Base-by-base conservation (phyloP, 2,797 vertebrate species). In the Rhinella marina region DNA sequence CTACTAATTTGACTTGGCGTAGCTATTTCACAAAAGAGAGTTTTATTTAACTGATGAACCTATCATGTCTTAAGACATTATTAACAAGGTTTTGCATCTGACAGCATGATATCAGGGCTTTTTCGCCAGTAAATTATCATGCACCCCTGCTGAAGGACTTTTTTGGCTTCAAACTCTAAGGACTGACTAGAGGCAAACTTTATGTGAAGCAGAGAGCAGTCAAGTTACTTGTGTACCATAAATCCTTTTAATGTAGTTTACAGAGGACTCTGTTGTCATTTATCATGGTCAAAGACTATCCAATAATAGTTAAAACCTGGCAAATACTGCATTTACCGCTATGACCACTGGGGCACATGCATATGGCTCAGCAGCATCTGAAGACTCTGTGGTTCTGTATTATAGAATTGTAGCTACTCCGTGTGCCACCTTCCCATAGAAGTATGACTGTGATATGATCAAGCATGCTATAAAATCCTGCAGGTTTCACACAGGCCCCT, bases 11-110 rank as follows among this genome's bases (percentile, higher is more conserved):
- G 88, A 89, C 88, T 89, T 89, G 88, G 88, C 88, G 81, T 87
- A 87, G 88, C 85, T 89, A 89, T 89, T 89, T 86, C 85, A 89
- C 88, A 89, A 89, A 89, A 89, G 88, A 89, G 88, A 89, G 88
- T 89, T 89, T 89, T 89, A 89, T 89, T 89, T 89, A 89, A 87
- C 88, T 89, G 88, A 89, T 89, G 88, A 89, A 89, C 88, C 88
- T 89, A 89, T 89, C 88, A 89, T 89, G 88, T 89, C 88, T 87
- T 87, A 89, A 89, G 88, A 87, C 88, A 89, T 89, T 89, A 89
- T 87, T 89, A 89, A 89, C 88, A 89, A 89, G 81, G 75, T 82
- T 89, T 81, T 89, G 88, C 88, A 83, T 89, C 88, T 89, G 88
- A 89, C 88, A 89, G 88, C 88, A 80, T 89, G 88, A 89, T 89